Percentiles rank a stretch among this genome's conserved stretches.
Conservation (phyloP, 2,888 invertebrate species). For the Troilus luridus region DNA sequence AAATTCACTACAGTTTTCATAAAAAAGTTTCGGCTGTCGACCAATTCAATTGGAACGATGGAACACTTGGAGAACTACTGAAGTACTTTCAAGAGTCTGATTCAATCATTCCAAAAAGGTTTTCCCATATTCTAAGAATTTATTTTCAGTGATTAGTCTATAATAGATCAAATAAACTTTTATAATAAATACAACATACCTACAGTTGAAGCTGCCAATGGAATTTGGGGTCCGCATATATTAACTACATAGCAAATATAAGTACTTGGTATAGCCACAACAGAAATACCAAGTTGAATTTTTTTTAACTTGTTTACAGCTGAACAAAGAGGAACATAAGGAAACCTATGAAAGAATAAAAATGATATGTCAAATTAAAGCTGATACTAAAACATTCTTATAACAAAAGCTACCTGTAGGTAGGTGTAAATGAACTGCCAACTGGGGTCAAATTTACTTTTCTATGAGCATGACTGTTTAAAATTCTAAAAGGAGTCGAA, state of each 20-base stretch:
- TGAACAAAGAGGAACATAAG: conserved; percentile 3
- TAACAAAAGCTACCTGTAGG: conserved; percentile 3
- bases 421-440: conserved; percentile 26
- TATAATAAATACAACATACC: not conserved
- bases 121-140: no score
- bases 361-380: not conserved
- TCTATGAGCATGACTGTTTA: not conserved
- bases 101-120: no score
- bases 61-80: no score
- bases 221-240: not conserved
- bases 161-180: not conserved
- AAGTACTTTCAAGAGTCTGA: no score
- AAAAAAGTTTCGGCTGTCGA: no score
- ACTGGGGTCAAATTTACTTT: conserved; percentile 32
- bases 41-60: no score
- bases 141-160: not conserved
- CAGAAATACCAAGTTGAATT: not conserved
- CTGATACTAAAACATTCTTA: not conserved
- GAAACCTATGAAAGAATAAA: not conserved
- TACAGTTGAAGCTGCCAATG: not conserved
- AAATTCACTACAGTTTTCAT: no score
- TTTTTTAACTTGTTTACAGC: not conserved
- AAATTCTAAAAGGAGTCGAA: not conserved
- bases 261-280: not conserved
- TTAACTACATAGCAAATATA: not conserved